phyloP scores from a whole-genome alignment of 2,888 invertebrate species.

The Oligia strigilis region DNA sequence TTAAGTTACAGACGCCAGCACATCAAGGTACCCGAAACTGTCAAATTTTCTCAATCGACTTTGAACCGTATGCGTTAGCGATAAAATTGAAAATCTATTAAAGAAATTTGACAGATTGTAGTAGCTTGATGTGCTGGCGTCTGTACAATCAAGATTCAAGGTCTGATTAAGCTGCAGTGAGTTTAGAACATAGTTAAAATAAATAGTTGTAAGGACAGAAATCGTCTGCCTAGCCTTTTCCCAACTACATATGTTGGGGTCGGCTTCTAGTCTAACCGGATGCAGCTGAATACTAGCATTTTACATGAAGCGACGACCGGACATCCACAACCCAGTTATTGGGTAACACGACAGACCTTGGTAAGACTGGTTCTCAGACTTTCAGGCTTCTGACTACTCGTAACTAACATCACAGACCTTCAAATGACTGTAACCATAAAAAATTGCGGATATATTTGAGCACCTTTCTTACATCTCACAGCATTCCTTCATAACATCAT shows the following conservation, averaged over 20 bases:
- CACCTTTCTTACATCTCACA: not conserved
- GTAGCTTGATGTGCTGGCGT: no score
- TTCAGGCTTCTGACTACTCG: not conserved
- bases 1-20: no score
- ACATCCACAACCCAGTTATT: not conserved
- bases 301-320: not conserved
- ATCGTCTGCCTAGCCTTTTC: not conserved
- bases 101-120: no score
- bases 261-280: not conserved
- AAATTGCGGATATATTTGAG: not conserved
- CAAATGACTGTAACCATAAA: not conserved
- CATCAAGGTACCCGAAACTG: no score
- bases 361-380: not conserved
- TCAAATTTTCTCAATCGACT: no score
- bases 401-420: not conserved
- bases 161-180: no score
- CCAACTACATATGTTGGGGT: not conserved
- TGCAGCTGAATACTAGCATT: not conserved
- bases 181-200: no score
- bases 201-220: not conserved
- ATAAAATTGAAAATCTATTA: no score
- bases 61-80: no score
- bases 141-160: no score
- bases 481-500: conserved; percentile 3
- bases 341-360: not conserved